Percentiles rank a stretch among this genome's conserved stretches.
Conservation (phyloP, 2,113 vertebrate species). For the Psephotus haematonotus region DNA sequence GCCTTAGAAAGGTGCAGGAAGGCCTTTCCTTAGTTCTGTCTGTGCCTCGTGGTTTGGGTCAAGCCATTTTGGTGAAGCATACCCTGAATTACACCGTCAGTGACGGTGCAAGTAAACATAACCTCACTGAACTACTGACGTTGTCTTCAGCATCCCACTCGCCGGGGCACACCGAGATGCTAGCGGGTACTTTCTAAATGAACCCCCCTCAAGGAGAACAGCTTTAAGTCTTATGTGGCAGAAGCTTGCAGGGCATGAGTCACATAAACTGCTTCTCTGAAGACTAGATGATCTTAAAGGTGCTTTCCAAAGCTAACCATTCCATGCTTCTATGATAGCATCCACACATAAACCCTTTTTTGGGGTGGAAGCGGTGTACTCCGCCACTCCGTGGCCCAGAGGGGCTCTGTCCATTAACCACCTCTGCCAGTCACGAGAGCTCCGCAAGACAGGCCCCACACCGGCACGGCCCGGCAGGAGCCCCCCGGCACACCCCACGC, state of each 20-base stretch:
- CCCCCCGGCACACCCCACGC: no score
- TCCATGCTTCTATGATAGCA: rapidly evolving
- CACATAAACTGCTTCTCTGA: neutral
- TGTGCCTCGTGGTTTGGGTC: neutral
- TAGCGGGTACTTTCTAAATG: neutral
- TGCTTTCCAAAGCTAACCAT: neutral
- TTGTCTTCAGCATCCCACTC: rapidly evolving
- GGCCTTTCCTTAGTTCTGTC: neutral
- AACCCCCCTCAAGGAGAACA: neutral
- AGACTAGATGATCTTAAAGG: neutral
- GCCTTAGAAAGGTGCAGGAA: neutral
- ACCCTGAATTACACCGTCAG: neutral
- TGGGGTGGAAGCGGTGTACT: rapidly evolving
- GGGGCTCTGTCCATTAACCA: rapidly evolving
- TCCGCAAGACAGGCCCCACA: rapidly evolving
- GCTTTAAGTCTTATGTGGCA: neutral
- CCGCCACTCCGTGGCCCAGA: rapidly evolving
- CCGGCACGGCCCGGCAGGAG: no score
- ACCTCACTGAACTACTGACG: neutral
- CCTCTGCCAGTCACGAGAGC: neutral
- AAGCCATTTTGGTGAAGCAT: neutral
- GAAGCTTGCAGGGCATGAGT: rapidly evolving
- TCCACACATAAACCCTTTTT: rapidly evolving
- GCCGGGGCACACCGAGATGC: neutral
- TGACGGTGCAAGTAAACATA: neutral